Evolutionary conservation across 2,797 vertebrate genomes (phyloP).

Genomic region (Loriculus beryllinus): DNA sequence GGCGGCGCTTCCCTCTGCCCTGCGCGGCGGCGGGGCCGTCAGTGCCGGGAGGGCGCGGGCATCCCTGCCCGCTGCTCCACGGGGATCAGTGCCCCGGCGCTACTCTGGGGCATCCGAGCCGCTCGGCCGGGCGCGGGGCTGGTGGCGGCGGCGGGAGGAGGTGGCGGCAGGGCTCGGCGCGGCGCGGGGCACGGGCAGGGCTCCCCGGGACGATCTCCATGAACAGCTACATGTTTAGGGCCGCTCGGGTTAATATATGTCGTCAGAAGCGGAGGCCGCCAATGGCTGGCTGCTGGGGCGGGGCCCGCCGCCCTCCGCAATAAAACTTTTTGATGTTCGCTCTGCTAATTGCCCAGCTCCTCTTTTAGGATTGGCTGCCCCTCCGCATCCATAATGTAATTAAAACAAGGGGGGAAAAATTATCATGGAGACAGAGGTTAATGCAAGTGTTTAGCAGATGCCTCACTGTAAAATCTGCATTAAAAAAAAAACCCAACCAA

Average conservation of each 20-base stretch:
- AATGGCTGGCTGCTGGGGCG: conserved; percentile 79
- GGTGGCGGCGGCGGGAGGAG: background rate
- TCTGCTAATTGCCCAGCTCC: conserved; percentile 78
- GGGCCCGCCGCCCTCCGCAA: conserved; percentile 67
- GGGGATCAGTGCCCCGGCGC: background rate
- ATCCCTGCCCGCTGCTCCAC: conserved; percentile 33
- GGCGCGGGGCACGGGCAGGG: conserved; percentile 55
- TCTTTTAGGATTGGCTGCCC: conserved; percentile 78
- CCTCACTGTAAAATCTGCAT: conserved; percentile 70
- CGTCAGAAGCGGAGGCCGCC: conserved; percentile 80
- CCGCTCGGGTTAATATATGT: conserved; percentile 88
- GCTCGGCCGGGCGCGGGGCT: background rate
- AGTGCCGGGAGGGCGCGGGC: conserved; percentile 26
- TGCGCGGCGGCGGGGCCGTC: background rate
- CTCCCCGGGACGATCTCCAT: conserved; percentile 81
- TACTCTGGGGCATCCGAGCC: conserved; percentile 9
- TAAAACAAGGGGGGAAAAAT: conserved; percentile 65
- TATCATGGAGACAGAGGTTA: conserved; percentile 75
- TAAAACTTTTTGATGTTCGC: conserved; percentile 81
- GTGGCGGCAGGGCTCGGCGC: background rate
- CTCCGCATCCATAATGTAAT: conserved; percentile 76
- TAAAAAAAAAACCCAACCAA: background rate
- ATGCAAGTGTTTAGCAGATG: conserved; percentile 78
- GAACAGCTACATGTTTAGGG: conserved; percentile 88
- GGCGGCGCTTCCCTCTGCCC: conserved; percentile 39